These are phyloP conservation scores for Anthrax anthrax DNA, from an alignment of 2,888 invertebrate genomes.

Conservation along the genomic window DNA sequence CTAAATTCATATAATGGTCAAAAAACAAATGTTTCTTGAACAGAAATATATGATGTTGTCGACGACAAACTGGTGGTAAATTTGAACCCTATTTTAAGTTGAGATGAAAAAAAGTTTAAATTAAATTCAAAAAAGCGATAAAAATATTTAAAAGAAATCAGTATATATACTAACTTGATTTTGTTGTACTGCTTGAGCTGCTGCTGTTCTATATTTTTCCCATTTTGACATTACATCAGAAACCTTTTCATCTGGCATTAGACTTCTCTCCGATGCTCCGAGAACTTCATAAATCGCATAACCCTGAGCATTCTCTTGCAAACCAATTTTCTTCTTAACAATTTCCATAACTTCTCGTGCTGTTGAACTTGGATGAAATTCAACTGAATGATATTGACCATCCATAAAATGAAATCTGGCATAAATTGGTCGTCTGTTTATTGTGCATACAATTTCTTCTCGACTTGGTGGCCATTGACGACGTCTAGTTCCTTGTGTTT, in stretches of 20 bases:
- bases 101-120: background rate
- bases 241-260: conserved; percentile 73
- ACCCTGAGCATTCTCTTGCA: conserved; percentile 38
- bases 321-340: conserved; percentile 79
- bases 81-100: conserved; percentile 26
- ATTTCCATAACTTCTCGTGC: conserved; percentile 78
- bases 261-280: conserved; percentile 71
- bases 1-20: conserved; percentile 61
- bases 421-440: conserved; percentile 78
- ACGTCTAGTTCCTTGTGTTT: conserved; percentile 58
- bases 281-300: conserved; percentile 88
- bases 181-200: conserved; percentile 39
- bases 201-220: conserved; percentile 72
- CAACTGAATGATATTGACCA: conserved; percentile 86
- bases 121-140: background rate
- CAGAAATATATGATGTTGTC: conserved; percentile 51
- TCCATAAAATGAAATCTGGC: conserved; percentile 86
- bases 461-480: conserved; percentile 82
- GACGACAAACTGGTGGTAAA: conserved; percentile 38
- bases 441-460: conserved; percentile 85
- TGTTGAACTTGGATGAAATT: conserved; percentile 88
- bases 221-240: conserved; percentile 92
- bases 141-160: background rate
- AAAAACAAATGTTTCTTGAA: conserved; percentile 75
- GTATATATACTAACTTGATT: conserved; percentile 19